Evolutionary conservation across 2,113 vertebrate genomes (phyloP), one percentile per base, ranked within the genome.

Genomic region (Baryphthengus martii): DNA sequence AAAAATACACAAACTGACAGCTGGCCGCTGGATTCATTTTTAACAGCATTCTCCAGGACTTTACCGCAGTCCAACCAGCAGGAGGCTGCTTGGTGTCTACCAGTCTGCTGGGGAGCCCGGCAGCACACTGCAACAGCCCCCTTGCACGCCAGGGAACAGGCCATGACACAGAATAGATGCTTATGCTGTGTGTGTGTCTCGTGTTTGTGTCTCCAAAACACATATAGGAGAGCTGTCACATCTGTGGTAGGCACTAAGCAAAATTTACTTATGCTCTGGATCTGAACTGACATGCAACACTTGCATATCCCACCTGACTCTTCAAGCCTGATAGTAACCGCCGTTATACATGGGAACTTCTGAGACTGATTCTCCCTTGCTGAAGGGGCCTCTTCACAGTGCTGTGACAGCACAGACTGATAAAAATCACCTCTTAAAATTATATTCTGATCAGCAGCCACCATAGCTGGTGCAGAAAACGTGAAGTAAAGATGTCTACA

Each of bases 151-250:
- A 7, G 19, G 24, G 15, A 59, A 12, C 14, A 39, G 25, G 9
- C 6, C 37, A 9, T 1, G 25, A 31, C 2, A 88, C 4, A 44
- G 20, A 65, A 52, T 5, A n/a, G 0, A 52, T 1, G 9, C 8
- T 17, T 5, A n/a, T n/a, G 42, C 53, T 37, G 1, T 14, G 3
- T 1, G 5, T 12, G 2, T 59, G 17, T 5, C 5, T 28, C n/a
- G 1, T 28, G 5, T 23, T 9, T n/a, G 2, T 11, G 7, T n/a
- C 40, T 28, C 26, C 31, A 50, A 52, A 10, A 83, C 65, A 40
- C 0, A 52, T 0, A 50, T 1, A 19, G 11, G 10, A 45, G 21
- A 40, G 19, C 2, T 29, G 28, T 17, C 59, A 40, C 16, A 39
- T 28, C 45, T 31, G 28, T 13, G 8, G 14, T 10, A 72, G 16